Conservation (phyloP, 1,140 invertebrate species). For the Triops cancriformis region DNA sequence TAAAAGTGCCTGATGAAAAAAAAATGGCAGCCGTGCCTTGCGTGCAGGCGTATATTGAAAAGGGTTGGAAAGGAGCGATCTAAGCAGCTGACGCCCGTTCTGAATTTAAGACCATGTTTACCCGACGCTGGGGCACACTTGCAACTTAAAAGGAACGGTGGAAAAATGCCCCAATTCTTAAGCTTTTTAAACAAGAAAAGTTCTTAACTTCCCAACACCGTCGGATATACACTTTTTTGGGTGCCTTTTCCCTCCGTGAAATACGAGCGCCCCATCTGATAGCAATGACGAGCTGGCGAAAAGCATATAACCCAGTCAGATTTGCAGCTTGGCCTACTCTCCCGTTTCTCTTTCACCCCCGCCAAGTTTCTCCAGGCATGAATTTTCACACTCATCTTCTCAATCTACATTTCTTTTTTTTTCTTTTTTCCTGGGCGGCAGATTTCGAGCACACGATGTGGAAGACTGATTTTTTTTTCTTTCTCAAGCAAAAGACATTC, state of each 20-base stretch:
- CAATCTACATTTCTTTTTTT: too few species aligned
- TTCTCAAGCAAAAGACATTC: neutral
- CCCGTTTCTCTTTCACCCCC: neutral
- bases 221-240: neutral
- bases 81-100: conserved; percentile 1
- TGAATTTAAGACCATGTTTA: conserved; percentile 11
- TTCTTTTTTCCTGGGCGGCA: too few species aligned
- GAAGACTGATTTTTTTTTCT: neutral
- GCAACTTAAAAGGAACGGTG: neutral
- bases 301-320: neutral
- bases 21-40: conserved; percentile 1
- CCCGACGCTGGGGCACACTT: neutral
- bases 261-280: conserved; percentile 6
- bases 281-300: conserved; percentile 12
- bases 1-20: neutral
- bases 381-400: neutral
- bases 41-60: conserved; percentile 5
- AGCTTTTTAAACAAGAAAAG: neutral
- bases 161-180: too few species aligned
- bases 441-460: too few species aligned
- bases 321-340: conserved; percentile 3
- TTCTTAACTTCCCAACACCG: neutral
- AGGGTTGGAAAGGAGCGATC: neutral
- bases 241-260: neutral
- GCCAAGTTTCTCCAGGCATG: neutral